phyloP scores from a whole-genome alignment of 2,113 vertebrate genomes.

The Hymenochirus boettgeri region DNA sequence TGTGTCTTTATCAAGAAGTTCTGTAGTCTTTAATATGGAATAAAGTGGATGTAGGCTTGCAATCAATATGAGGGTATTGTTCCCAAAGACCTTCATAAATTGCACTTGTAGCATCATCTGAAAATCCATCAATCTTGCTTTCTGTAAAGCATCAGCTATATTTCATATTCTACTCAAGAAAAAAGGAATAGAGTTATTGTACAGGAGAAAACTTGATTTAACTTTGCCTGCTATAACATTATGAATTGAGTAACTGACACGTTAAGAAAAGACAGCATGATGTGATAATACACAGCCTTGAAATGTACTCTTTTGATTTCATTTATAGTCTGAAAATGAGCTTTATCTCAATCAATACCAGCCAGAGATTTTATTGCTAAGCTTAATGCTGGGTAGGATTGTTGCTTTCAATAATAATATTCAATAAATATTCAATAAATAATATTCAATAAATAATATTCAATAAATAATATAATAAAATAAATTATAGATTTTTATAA shows the following conservation, averaged over 20 bases:
- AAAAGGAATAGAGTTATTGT: constrained; percentile 35
- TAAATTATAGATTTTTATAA: no score
- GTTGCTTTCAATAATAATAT: constrained; percentile 13
- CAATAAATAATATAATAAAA: no score
- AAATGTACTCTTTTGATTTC: constrained; percentile 36
- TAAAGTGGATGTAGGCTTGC: constrained; percentile 30
- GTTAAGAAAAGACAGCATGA: constrained; percentile 34
- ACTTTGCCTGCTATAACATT: constrained; percentile 40
- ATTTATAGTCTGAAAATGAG: constrained; percentile 29
- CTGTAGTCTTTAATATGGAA: constrained; percentile 33
- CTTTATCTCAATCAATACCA: constrained; percentile 37
- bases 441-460: no score
- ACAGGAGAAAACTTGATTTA: constrained; percentile 37
- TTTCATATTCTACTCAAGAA: constrained; percentile 36
- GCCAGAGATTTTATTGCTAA: constrained; percentile 28
- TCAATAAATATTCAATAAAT: no score
- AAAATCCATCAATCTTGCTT: constrained; percentile 21
- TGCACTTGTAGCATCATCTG: neutral
- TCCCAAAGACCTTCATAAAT: constrained; percentile 27
- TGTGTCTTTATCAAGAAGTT: neutral
- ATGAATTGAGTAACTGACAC: constrained; percentile 41
- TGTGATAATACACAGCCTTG: constrained; percentile 40
- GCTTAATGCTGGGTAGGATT: constrained; percentile 17
- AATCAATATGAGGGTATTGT: constrained; percentile 11
- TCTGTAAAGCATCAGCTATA: constrained; percentile 34